Percentiles rank a stretch among this genome's conserved stretches.
Evolutionary conservation across 2,797 vertebrate genomes (phyloP).

Genomic region (Streptopelia turtur): DNA sequence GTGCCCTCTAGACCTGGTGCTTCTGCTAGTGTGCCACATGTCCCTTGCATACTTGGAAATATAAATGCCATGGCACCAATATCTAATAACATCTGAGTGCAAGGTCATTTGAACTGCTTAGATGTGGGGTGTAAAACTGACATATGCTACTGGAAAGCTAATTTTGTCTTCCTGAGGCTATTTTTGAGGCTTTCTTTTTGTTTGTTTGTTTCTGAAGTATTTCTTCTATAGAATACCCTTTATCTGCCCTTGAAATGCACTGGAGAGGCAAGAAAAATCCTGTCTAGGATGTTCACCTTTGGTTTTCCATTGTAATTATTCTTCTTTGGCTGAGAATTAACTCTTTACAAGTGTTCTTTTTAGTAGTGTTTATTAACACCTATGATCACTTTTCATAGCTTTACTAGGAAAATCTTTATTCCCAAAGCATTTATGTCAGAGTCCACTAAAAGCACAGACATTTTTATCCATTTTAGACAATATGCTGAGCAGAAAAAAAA

Average conservation of each 20-base stretch:
- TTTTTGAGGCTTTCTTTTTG: not conserved
- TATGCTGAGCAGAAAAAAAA: not conserved
- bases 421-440: not conserved
- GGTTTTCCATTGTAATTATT: not conserved
- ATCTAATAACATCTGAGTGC: slow-evolving; percentile 38
- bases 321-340: not conserved
- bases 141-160: not conserved
- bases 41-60: slow-evolving; percentile 19
- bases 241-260: not conserved
- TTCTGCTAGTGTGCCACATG: slow-evolving; percentile 2
- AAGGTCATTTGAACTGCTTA: slow-evolving; percentile 39
- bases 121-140: slow-evolving; percentile 22
- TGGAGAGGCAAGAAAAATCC: not conserved
- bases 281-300: not conserved
- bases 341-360: not conserved
- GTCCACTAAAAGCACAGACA: not conserved
- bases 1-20: slow-evolving; percentile 49
- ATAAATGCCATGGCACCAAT: slow-evolving; percentile 49
- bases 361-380: not conserved
- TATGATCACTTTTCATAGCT: not conserved
- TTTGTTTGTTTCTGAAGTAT: not conserved
- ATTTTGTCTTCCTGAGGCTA: slow-evolving; percentile 7
- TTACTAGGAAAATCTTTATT: not conserved
- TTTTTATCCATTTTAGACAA: not conserved
- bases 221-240: not conserved